These are phyloP conservation scores for Gallirallus australis DNA, from an alignment of 2,797 vertebrate species.

Conservation along the genomic window DNA sequence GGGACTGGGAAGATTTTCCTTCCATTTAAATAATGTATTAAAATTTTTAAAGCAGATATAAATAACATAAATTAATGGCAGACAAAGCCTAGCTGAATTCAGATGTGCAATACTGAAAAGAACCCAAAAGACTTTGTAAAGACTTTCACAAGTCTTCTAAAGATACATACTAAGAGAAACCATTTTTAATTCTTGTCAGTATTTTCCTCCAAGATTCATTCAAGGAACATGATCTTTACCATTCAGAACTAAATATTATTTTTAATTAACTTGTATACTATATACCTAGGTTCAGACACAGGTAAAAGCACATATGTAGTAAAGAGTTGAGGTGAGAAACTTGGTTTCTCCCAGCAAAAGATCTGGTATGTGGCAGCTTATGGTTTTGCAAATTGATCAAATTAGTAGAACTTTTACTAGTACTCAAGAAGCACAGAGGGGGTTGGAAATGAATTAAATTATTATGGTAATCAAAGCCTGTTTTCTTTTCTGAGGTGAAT, in stretches of 20 bases:
- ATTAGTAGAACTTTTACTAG: not conserved
- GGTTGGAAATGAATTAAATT: not conserved
- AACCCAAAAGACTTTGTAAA: not conserved
- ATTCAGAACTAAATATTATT: not conserved
- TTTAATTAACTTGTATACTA: not conserved
- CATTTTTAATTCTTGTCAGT: not conserved
- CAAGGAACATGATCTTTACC: not conserved
- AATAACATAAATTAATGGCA: not conserved
- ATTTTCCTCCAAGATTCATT: not conserved
- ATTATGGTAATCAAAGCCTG: not conserved
- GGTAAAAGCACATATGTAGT: not conserved
- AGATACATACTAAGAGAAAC: not conserved
- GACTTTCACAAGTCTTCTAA: not conserved
- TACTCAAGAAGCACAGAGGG: not conserved
- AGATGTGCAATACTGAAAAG: not conserved
- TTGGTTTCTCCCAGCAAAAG: not conserved
- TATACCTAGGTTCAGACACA: not conserved
- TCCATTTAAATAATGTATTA: not conserved
- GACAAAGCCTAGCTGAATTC: not conserved
- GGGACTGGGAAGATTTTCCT: not conserved
- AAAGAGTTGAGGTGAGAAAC: not conserved
- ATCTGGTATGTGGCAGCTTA: accelerated
- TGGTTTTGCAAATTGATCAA: not conserved
- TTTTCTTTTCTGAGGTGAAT: not conserved
- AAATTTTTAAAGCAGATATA: not conserved